phyloP scores from a whole-genome alignment of 2,113 vertebrate species.

The Austrofundulus limnaeus region DNA sequence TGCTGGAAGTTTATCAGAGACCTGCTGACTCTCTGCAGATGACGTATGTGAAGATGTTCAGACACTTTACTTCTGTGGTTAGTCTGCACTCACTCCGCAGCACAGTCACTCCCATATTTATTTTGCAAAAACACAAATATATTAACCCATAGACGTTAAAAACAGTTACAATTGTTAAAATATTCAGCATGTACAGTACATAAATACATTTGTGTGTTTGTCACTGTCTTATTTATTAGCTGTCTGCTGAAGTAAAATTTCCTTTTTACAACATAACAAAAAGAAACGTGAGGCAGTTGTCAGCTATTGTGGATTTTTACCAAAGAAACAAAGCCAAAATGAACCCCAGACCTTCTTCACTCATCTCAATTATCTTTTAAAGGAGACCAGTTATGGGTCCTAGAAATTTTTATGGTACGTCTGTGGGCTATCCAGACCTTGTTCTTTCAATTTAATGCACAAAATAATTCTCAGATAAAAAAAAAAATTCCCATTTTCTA shows the following conservation, averaged over 20 bases:
- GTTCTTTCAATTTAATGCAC: no score
- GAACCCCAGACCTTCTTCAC: no score
- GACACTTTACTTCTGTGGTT: conserved; percentile 15
- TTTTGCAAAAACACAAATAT: background rate
- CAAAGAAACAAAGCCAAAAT: no score
- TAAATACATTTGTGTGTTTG: background rate
- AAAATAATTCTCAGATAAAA: no score
- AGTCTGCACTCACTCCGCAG: background rate
- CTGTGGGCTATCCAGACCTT: no score
- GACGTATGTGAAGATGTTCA: conserved; percentile 34
- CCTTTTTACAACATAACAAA: conserved; percentile 2
- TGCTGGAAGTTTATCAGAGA: conserved; percentile 45
- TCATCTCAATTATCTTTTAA: no score
- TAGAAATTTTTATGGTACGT: no score
- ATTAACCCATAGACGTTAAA: background rate
- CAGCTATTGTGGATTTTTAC: background rate
- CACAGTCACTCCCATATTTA: background rate
- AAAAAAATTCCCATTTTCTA: no score
- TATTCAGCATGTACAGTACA: background rate
- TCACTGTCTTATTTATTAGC: conserved; percentile 15
- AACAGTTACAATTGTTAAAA: background rate
- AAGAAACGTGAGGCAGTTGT: background rate
- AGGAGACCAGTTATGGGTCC: no score
- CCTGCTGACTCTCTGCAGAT: background rate
- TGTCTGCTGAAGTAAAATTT: background rate